Base-by-base conservation (phyloP, 2,888 invertebrate species). In the Chaetoderma sp. region DNA sequence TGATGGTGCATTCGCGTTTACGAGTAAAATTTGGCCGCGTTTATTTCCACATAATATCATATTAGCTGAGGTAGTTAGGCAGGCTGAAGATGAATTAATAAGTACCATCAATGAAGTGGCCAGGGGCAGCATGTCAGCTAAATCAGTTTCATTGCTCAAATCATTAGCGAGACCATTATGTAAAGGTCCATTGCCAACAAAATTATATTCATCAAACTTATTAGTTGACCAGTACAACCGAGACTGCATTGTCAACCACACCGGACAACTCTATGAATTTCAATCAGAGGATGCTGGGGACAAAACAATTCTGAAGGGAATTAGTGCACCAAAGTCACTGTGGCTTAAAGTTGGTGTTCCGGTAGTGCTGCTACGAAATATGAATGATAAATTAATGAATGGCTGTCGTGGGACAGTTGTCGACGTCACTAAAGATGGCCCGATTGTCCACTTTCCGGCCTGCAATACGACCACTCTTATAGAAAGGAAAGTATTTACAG, bases 151-250 rank as follows among this genome's bases (percentile, higher is more conserved):
- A 3, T 39, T 55, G n/a, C 56, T 63, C 1, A 18, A 36, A 25
- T 30, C 33, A 10, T 45, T 62, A 33, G 10, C 27, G 10, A 63
- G 63, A 36, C 44, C 28, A n/a, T 28, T 63, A 10, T 21, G 50
- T 21, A 21, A 44, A 0, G n/a, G 33, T 30, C 21, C 10, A 42
- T n/a, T 8, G 21, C 6, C 47, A 6, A 21, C 50, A 4, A 28
- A 63, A n/a, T 42, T 63, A 21, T 63, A 49, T 58, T 33, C 49
- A 8, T 32, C 57, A 47, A 64, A 58, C 59, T 21, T 18, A 4
- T 52, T 59, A 54, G 36, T 57, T 13, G 44, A 64, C 21, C 50
- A 13, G 4, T 28, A 60, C n/a, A 60, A 39, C 27, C 2, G 36
- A 36, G 6, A 60, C 4, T 1, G 32, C 23, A n/a, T 60, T 5